Evolutionary conservation across 2,113 vertebrate genomes (phyloP).

Genomic region (Melozone crissalis): DNA sequence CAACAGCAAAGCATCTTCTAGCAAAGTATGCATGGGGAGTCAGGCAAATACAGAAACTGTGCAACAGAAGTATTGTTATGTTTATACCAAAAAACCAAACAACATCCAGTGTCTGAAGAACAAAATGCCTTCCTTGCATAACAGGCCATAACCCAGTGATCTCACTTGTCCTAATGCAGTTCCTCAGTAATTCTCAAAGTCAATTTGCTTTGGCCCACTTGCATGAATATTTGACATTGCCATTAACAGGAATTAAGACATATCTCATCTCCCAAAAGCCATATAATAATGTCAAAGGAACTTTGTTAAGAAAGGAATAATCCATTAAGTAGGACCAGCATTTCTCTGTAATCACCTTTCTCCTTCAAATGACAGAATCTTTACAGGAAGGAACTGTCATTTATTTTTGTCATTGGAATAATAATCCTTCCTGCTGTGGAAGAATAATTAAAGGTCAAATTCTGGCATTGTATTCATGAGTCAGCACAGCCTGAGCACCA

Average conservation of each 20-base stretch:
- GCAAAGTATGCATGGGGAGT: neutral
- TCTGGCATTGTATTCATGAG: neutral
- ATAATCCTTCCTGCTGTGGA: neutral
- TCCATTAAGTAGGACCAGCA: neutral
- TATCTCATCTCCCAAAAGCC: neutral
- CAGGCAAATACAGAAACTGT: neutral
- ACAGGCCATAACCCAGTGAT: neutral
- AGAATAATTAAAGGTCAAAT: conserved; percentile 39
- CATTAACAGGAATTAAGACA: neutral
- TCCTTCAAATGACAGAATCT: neutral
- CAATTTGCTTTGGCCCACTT: neutral
- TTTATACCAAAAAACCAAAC: neutral
- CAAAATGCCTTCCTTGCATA: neutral
- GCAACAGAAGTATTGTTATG: neutral
- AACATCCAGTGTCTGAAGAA: neutral
- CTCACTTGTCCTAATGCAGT: neutral
- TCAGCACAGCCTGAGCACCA: neutral
- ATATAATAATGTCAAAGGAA: neutral
- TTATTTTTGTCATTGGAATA: neutral
- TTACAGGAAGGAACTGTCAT: neutral
- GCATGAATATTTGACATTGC: neutral
- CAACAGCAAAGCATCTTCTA: neutral
- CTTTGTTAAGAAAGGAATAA: neutral
- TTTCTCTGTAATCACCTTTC: neutral
- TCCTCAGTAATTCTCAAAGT: neutral